These are phyloP conservation scores for Metridium senile DNA, from an alignment of 92 coral and sea anemone species.

Conservation along the genomic window DNA sequence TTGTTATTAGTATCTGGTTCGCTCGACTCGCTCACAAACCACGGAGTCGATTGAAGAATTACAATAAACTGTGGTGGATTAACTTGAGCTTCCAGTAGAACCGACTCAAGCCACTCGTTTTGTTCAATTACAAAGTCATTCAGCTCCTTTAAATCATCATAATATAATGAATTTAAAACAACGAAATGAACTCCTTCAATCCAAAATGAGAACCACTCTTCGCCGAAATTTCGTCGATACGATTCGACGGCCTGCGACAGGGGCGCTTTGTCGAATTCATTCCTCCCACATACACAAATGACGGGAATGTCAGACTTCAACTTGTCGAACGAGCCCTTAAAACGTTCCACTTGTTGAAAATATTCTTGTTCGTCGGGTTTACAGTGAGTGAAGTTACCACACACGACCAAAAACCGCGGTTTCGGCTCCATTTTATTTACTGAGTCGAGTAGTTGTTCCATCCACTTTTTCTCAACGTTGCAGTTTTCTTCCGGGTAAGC, in stretches of 20 bases:
- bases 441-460: conserved; percentile 45
- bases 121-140: conserved; percentile 61
- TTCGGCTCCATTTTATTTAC: conserved; percentile 75
- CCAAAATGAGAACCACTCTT: conserved; percentile 90
- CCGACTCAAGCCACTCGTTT: conserved; percentile 79
- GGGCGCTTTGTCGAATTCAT: conserved; percentile 69
- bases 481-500: conserved; percentile 86
- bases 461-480: conserved; percentile 49
- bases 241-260: conserved; percentile 48
- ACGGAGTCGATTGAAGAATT: conserved; percentile 62
- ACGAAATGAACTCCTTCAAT: conserved; percentile 85
- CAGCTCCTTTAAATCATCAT: conserved; percentile 33
- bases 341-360: conserved; percentile 76
- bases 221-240: conserved; percentile 79
- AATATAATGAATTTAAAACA: conserved; percentile 74
- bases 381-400: conserved; percentile 73
- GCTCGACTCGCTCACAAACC: conserved; percentile 62
- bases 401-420: conserved; percentile 78
- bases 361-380: conserved; percentile 62
- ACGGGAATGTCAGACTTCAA: conserved; percentile 71
- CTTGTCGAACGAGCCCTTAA: conserved; percentile 65
- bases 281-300: conserved; percentile 76
- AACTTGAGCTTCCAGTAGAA: conserved; percentile 76
- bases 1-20: conserved; percentile 57
- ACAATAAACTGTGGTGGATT: conserved; percentile 81